phyloP scores from a whole-genome alignment of 2,888 invertebrate genomes.

The Agrotis puta region DNA sequence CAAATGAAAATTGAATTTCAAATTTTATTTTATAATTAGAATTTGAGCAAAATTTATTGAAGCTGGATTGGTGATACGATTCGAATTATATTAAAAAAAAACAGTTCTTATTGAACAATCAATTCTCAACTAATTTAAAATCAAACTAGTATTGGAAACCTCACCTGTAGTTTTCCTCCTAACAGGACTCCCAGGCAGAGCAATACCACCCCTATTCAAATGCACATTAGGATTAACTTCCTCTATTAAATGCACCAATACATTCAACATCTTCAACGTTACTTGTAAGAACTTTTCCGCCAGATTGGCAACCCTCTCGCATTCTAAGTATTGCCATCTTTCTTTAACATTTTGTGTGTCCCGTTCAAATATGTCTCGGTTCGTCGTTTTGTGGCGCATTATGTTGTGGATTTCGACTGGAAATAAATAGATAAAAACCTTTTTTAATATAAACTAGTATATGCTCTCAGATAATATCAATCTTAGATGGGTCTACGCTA shows the following conservation, averaged over 20 bases:
- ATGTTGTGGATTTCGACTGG: slow-evolving; percentile 87
- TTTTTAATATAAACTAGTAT: too few species aligned
- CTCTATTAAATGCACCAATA: slow-evolving; percentile 94
- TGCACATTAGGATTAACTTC: slow-evolving; percentile 91
- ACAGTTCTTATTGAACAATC: too few species aligned
- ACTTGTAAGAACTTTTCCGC: slow-evolving; percentile 93
- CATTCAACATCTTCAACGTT: slow-evolving; percentile 93
- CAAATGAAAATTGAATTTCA: too few species aligned
- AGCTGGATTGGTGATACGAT: background rate
- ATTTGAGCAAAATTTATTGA: background rate
- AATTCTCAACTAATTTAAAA: too few species aligned
- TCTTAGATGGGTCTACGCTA: too few species aligned
- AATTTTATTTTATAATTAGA: too few species aligned
- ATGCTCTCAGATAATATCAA: too few species aligned
- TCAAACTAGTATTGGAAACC: slow-evolving; percentile 13
- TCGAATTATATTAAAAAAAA: too few species aligned
- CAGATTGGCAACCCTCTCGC: slow-evolving; percentile 84
- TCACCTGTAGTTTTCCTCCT: slow-evolving; percentile 86
- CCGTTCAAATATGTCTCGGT: slow-evolving; percentile 84
- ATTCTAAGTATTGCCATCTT: slow-evolving; percentile 86
- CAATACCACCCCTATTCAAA: slow-evolving; percentile 86
- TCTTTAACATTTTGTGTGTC: slow-evolving; percentile 78
- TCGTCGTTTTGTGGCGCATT: slow-evolving; percentile 81
- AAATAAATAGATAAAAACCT: too few species aligned
- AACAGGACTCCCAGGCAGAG: slow-evolving; percentile 91